Evolutionary conservation across 2,113 vertebrate genomes (phyloP), one percentile per base, ranked within the genome.

Genomic region (Mustela nigripes): DNA sequence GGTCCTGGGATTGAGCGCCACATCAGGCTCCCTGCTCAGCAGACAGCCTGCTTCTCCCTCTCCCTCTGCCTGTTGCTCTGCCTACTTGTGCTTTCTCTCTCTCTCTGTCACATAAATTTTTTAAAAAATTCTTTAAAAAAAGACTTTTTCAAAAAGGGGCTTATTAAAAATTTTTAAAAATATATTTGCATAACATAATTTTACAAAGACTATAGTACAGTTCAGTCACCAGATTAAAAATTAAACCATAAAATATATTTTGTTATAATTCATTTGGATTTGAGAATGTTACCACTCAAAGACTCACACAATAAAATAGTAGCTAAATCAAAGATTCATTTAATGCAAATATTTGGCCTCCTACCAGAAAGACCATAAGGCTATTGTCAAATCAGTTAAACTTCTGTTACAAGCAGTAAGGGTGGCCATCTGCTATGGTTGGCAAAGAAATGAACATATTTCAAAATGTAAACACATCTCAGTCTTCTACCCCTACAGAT

Each of bases 341-440:
- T 96, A 97, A 98, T 78, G 84, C 79, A 98, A 96, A 98, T 92
- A 96, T 87, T 87, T 95, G 96, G 96, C 80, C n/a, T 48, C 33
- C 33, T 69, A 80, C 78, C 97, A 97, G 89, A 93, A 98, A 94
- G 82, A 97, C 90, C 96, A 95, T 95, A 98, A 96, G 97, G 94
- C 39, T 97, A 90, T 89, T 98, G 97, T 98, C 95, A 94, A 89
- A 97, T 96, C 90, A 97, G 97, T 97, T 96, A 91, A 94, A 96
- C 96, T 92, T 97, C 92, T 95, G 45, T 97, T 97, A 91, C 21
- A 88, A 92, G 98, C 80, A 95, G 45, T 95, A 63, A 95, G 91
- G 73, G 73, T 93, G 76, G 58, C 97, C 97, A 96, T 98, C 95
- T 98, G 97, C 94, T 94, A 67, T 89, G 60, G 65, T 31, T 98